These are phyloP conservation scores for Microchrysa polita DNA, from an alignment of 2,888 invertebrate species.

Conservation along the genomic window DNA sequence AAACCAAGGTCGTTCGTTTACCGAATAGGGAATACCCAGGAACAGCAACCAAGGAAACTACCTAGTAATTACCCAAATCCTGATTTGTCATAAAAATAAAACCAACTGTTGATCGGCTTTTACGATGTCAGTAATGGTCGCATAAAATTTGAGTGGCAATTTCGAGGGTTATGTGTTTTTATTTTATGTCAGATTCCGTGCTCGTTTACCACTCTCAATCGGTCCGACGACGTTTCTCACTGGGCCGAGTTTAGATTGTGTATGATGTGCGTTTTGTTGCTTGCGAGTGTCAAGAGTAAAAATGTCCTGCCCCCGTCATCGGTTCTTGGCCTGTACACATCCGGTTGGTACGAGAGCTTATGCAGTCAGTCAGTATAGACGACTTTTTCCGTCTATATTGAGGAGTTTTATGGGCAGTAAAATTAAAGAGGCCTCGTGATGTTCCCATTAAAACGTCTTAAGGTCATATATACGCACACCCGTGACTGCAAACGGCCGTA, in stretches of 20 bases:
- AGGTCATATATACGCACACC: slow-evolving; percentile 38
- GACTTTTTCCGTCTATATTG: slow-evolving; percentile 37
- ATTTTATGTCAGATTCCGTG: slow-evolving; percentile 43
- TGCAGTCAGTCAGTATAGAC: too few species aligned
- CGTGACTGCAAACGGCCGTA: slow-evolving; percentile 36
- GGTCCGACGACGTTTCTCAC: neutral
- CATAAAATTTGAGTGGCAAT: slow-evolving; percentile 63
- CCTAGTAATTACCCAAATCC: slow-evolving; percentile 55
- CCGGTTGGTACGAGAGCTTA: slow-evolving; percentile 41
- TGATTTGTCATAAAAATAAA: slow-evolving; percentile 55
- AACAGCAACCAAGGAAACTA: slow-evolving; percentile 34
- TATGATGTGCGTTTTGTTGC: neutral
- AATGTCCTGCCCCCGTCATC: slow-evolving; percentile 21
- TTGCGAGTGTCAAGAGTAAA: too few species aligned
- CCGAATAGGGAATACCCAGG: slow-evolving; percentile 26
- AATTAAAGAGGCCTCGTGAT: slow-evolving; percentile 50
- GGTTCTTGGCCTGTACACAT: slow-evolving; percentile 5
- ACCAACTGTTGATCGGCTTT: slow-evolving; percentile 62
- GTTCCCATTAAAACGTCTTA: slow-evolving; percentile 47
- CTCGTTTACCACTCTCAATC: slow-evolving; percentile 29
- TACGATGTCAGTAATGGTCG: slow-evolving; percentile 62
- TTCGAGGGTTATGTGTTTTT: slow-evolving; percentile 51
- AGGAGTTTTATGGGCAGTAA: slow-evolving; percentile 51
- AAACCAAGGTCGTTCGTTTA: slow-evolving; percentile 38
- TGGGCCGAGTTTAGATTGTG: neutral